These are phyloP conservation scores for Masticophis lateralis DNA, from an alignment of 2,797 vertebrate species.

Conservation along the genomic window DNA sequence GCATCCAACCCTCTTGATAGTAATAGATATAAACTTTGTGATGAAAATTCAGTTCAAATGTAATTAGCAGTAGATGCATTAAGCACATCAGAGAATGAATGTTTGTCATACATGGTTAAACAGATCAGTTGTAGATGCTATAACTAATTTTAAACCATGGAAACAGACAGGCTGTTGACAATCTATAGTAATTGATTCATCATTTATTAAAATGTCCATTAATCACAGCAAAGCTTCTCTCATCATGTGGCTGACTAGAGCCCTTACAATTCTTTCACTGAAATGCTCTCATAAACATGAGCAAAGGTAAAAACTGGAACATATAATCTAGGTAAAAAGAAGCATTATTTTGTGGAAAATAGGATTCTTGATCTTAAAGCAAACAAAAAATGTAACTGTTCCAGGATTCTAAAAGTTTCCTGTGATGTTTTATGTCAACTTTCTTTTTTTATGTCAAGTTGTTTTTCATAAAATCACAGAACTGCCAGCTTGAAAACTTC, in stretches of 20 bases:
- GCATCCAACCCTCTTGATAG: not conserved
- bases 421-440: not conserved
- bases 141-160: conserved; percentile 41
- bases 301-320: conserved; percentile 18
- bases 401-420: not conserved
- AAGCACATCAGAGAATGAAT: conserved; percentile 28
- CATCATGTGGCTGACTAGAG: not conserved
- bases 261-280: conserved; percentile 27
- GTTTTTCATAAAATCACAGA: not conserved
- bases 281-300: conserved; percentile 33
- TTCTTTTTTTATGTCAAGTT: not conserved
- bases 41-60: conserved; percentile 30
- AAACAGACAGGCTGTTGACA: conserved; percentile 39
- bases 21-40: conserved; percentile 23
- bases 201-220: conserved; percentile 44
- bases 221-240: conserved; percentile 21
- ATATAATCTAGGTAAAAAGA: not conserved
- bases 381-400: not conserved
- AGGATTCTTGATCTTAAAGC: not conserved
- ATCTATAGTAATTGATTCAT: conserved; percentile 45
- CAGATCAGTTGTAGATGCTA: conserved; percentile 37
- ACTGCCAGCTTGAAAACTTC: not conserved
- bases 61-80: conserved; percentile 27
- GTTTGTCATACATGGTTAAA: conserved; percentile 42
- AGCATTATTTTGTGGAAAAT: conserved; percentile 2